These are phyloP conservation scores for Peromyscus aztecus DNA, from an alignment of 2,797 vertebrate species.

Conservation along the genomic window DNA sequence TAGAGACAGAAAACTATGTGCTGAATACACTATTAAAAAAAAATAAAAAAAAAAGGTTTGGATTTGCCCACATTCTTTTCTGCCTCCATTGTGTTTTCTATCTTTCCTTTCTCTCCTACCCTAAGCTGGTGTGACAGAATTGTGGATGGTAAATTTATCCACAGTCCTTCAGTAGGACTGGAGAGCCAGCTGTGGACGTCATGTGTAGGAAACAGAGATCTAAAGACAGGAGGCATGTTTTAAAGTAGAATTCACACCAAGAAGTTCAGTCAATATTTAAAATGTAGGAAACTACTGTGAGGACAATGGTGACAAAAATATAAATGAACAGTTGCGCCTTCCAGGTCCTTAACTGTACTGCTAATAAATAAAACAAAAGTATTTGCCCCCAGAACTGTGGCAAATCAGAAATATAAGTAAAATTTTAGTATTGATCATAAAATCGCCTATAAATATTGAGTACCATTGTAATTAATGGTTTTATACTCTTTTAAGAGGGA, in stretches of 20 bases:
- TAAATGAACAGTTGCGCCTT: neutral
- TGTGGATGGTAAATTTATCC: neutral
- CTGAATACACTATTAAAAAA: neutral
- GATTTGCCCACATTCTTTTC: neutral
- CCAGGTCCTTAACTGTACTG: slow-evolving; percentile 1
- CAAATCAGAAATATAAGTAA: slow-evolving; percentile 35
- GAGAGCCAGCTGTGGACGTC: neutral
- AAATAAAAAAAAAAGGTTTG: slow-evolving; percentile 4
- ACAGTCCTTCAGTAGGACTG: neutral
- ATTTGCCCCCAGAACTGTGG: neutral
- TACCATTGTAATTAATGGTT: neutral
- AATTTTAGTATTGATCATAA: slow-evolving; percentile 39
- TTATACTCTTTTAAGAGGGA: neutral
- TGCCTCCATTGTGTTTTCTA: neutral
- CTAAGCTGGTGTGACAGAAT: neutral
- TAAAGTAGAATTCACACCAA: neutral
- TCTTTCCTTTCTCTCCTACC: neutral
- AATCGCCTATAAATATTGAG: neutral
- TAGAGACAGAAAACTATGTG: neutral
- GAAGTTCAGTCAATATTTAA: slow-evolving; percentile 35
- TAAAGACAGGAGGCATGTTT: neutral
- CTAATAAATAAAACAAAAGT: neutral
- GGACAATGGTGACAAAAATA: neutral
- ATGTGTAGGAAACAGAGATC: neutral
- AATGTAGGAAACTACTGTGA: neutral